Evolutionary conservation across 1,140 invertebrate genomes (phyloP).

Genomic region (Octopus sinensis): DNA sequence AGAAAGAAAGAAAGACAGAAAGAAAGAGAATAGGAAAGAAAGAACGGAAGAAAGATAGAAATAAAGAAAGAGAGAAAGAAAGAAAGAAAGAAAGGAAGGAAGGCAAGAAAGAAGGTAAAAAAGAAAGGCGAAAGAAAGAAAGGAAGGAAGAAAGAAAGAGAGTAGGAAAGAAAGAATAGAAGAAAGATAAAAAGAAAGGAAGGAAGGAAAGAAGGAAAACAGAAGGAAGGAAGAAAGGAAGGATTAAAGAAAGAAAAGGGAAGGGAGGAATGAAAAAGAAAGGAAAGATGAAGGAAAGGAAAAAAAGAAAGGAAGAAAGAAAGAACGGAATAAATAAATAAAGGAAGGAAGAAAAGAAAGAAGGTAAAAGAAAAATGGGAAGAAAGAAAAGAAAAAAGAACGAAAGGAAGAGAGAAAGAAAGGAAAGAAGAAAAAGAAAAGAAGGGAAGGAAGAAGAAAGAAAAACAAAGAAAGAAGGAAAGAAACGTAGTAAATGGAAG

Average conservation of each 20-base stretch:
- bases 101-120: neutral
- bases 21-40: neutral
- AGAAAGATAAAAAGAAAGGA: neutral
- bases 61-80: neutral
- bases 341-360: neutral
- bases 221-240: neutral
- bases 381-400: neutral
- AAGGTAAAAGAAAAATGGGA: neutral
- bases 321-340: neutral
- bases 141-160: neutral
- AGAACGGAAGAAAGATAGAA: neutral
- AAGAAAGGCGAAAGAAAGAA: neutral
- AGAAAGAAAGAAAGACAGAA: neutral
- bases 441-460: neutral
- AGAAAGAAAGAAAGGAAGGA: neutral
- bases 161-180: neutral
- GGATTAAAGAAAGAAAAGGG: neutral
- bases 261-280: neutral
- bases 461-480: neutral
- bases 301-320: neutral
- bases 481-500: neutral
- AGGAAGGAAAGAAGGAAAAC: neutral
- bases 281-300: neutral
- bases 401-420: neutral
- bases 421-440: neutral